These are phyloP conservation scores for Mythimna ferrago DNA, from an alignment of 2,888 invertebrate genomes.

Conservation along the genomic window DNA sequence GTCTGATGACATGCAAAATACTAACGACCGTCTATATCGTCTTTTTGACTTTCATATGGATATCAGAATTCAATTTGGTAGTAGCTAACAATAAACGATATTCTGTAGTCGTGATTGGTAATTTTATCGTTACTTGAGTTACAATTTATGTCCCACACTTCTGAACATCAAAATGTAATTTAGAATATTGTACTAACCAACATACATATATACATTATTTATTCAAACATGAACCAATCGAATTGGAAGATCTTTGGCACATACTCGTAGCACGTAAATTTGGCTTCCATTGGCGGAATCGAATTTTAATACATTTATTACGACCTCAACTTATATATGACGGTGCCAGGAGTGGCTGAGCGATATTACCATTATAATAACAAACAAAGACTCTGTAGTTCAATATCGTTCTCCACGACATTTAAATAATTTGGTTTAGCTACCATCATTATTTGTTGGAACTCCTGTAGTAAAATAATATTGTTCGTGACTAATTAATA, in stretches of 20 bases:
- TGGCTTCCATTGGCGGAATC: background rate
- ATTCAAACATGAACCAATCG: conserved; percentile 2
- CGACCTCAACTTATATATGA: background rate
- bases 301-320: background rate
- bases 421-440: too few relatives aligned
- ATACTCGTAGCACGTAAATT: background rate
- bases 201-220: background rate
- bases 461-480: background rate
- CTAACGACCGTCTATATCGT: background rate
- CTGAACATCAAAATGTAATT: background rate
- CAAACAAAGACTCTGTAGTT: too few relatives aligned
- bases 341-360: too few relatives aligned
- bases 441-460: background rate
- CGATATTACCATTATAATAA: too few relatives aligned
- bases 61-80: background rate
- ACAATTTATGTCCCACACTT: background rate
- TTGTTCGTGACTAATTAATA: background rate
- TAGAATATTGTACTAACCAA: background rate
- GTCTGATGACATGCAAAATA: conserved; percentile 13
- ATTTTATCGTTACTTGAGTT: background rate
- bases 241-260: background rate
- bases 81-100: background rate
- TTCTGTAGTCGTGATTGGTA: background rate
- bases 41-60: background rate
- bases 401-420: too few relatives aligned